phyloP scores from a whole-genome alignment of 2,113 vertebrate genomes.

The Maccullochella peelii region DNA sequence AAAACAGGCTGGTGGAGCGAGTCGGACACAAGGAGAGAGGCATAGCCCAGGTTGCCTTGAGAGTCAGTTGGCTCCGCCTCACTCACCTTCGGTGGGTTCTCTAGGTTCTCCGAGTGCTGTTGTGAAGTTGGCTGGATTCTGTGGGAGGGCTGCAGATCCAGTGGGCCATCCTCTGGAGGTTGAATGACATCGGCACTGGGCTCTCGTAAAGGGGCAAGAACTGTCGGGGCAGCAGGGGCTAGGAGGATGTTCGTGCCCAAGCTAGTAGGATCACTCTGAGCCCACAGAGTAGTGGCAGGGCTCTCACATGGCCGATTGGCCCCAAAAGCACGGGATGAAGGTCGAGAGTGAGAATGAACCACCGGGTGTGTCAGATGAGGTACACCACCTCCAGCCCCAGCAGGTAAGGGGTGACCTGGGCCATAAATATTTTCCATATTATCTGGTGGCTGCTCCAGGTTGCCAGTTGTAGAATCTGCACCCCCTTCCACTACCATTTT shows the following conservation, averaged over 20 bases:
- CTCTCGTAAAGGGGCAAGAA: conserved; percentile 86
- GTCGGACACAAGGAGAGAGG: conserved; percentile 90
- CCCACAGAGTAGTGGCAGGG: conserved; percentile 96
- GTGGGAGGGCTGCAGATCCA: conserved; percentile 75
- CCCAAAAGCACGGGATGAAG: conserved; percentile 87
- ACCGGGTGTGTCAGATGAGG: conserved; percentile 57
- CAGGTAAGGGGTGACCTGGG: conserved; percentile 58
- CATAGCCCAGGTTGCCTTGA: conserved; percentile 91
- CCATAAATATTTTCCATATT: conserved; percentile 93
- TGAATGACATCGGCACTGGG: conserved; percentile 89
- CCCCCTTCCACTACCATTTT: conserved; percentile 90
- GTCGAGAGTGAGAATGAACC: conserved; percentile 72
- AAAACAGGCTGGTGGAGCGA: conserved; percentile 90
- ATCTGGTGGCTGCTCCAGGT: conserved; percentile 96
- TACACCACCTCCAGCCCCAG: conserved; percentile 57
- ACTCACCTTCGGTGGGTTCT: conserved; percentile 94
- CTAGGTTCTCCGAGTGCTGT: conserved; percentile 91
- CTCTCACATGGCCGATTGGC: conserved; percentile 91
- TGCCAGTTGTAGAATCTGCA: conserved; percentile 85
- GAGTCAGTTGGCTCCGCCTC: conserved; percentile 84
- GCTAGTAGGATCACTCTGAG: conserved; percentile 90
- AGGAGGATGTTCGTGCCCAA: conserved; percentile 91
- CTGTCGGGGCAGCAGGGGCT: conserved; percentile 92
- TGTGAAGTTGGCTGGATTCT: conserved; percentile 66
- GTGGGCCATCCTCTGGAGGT: conserved; percentile 88